Evolutionary conservation across 2,888 invertebrate genomes (phyloP).

Genomic region (Eupithecia insigniata): DNA sequence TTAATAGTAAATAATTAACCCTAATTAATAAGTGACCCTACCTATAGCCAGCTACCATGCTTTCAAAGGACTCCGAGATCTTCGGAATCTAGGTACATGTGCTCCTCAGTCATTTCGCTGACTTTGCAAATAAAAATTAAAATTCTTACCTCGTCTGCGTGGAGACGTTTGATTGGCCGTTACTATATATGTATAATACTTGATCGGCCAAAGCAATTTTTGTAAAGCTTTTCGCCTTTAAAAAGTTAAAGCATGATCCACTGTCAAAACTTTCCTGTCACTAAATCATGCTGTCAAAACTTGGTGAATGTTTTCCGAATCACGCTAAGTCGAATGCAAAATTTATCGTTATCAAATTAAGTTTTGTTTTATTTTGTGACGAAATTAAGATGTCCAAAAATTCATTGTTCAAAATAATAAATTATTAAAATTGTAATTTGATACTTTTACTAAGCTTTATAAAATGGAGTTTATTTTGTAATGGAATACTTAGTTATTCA

Average conservation of each 20-base stretch:
- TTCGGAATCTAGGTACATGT: neutral
- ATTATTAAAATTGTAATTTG: slow-evolving; percentile 7
- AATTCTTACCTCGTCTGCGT: neutral
- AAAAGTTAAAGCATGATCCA: slow-evolving; percentile 18
- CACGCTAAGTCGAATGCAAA: slow-evolving; percentile 44
- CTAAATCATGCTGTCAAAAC: slow-evolving; percentile 44
- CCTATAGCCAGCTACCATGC: neutral
- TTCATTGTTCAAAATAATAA: slow-evolving; percentile 6
- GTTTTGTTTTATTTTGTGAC: slow-evolving; percentile 35
- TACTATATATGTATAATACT: too few relatives aligned
- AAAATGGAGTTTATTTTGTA: neutral
- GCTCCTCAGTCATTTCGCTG: neutral
- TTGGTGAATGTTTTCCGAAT: slow-evolving; percentile 40
- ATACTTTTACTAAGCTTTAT: neutral
- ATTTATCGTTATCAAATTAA: slow-evolving; percentile 42
- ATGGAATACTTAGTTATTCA: neutral
- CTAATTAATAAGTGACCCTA: too few relatives aligned
- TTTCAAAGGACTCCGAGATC: neutral
- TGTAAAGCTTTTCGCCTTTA: neutral
- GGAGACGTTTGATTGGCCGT: neutral
- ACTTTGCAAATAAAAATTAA: neutral
- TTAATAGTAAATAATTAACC: too few relatives aligned
- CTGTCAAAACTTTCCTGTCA: slow-evolving; percentile 33
- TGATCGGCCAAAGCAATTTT: neutral
- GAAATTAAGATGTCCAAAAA: slow-evolving; percentile 27